Evolutionary conservation across 2,888 invertebrate genomes (phyloP), one percentile per base, ranked within the genome.

Genomic region (Xestobium rufovillosum): DNA sequence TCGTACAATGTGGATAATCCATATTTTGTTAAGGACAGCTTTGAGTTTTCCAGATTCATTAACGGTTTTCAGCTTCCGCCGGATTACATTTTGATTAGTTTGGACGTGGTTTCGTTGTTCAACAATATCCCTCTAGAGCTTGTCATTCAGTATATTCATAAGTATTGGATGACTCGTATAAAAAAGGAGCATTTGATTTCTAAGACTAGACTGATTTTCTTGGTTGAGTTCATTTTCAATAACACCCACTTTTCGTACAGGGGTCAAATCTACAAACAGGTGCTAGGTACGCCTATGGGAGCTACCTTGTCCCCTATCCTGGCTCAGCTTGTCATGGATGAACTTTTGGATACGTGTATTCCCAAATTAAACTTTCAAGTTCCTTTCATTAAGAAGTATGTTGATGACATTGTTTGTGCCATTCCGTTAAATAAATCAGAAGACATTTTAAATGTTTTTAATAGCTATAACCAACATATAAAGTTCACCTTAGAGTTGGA

Each of bases 21-120:
- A 8, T 19, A 19, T 19, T 6, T n/a, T 8, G 23, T 19, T 19
- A 19, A 19, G n/a, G 23, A 19, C n/a, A n/a, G 6, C 6, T 19
- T 19, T 19, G 23, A 19, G 6, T 19, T 19, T n/a, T 19, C 23
- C n/a, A 19, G n/a, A 8, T 8, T 8, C 6, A 19, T 19, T 19
- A 19, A 19, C 23, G n/a, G n/a, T 19, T 19, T 19, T 19, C 23
- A 19, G n/a, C 23, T 19, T 19, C 23, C 23, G n/a, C 6, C 6
- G n/a, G n/a, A 19, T n/a, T 19, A 19, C n/a, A n/a, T 19, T 19
- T 8, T 19, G 6, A n/a, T n/a, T 6, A 8, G 6, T 19, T n/a
- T 19, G n/a, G 23, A 19, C 23, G 23, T 19, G n/a, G 23, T 19
- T n/a, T 8, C 6, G 6, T 19, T 19, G n/a, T 19, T 19, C 23